Conservation (phyloP, 2,113 vertebrate genomes). For the Anoura caudifer region DNA sequence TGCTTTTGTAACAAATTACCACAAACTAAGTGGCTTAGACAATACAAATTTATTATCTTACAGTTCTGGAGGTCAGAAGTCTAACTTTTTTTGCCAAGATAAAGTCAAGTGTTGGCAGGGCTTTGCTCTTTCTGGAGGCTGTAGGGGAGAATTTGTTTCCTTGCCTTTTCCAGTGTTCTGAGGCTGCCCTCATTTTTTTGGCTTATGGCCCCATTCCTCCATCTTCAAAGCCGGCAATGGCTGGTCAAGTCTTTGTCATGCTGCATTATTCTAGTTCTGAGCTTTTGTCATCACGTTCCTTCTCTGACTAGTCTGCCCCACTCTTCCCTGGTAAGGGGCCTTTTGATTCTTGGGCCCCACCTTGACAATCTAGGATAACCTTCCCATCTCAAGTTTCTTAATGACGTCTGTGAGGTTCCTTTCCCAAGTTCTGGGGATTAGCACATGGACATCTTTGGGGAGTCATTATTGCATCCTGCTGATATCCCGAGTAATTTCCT, state of each 20-base stretch:
- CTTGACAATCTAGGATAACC: background rate
- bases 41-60: background rate
- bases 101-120: background rate
- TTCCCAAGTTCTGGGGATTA: background rate
- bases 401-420: background rate
- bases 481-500: background rate
- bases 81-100: background rate
- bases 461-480: background rate
- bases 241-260: background rate
- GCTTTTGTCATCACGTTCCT: background rate
- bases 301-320: background rate
- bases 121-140: background rate
- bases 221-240: background rate
- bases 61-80: background rate
- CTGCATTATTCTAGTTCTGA: background rate
- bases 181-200: background rate
- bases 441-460: background rate
- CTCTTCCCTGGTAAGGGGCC: background rate
- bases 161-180: background rate
- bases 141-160: background rate
- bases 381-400: background rate
- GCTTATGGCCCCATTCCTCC: background rate
- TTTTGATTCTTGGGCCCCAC: background rate
- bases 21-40: background rate
- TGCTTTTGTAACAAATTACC: background rate